Evolutionary conservation across 2,797 vertebrate genomes (phyloP), one percentile per base, ranked within the genome.

Genomic region (Tympanoctomys barrerae): DNA sequence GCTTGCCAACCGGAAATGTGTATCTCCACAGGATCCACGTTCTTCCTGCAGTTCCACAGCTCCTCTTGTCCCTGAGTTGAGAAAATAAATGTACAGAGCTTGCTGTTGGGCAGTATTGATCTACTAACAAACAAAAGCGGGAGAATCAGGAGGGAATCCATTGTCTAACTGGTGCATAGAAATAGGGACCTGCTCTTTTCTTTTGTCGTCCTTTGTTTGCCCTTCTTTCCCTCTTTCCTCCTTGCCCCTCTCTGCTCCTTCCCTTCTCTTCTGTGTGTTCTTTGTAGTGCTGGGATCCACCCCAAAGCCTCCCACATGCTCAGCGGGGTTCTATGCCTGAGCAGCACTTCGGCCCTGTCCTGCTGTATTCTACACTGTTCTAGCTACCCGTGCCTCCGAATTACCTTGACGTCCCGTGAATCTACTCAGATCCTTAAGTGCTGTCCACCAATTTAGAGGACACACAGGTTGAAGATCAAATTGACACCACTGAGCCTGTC

Each of bases 321-420:
- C 39, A 3, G 2, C 19, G 21, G 46, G 0, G 8, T 13, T 62
- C 13, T 28, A 54, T n/a, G 13, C 4, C 42, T 52, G 46, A 21
- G 16, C 8, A 14, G 24, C 4, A 2, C 3, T 21, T 16, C 5
- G 9, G 0, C 0, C 22, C 49, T 59, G 1, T 3, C 11, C 24
- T 78, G 22, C 5, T n/a, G 2, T 70, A 10, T 49, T 80, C 46
- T 90, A 0, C 14, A 28, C 18, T 77, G 42, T 24, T 18, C 54
- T 81, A 52, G 59, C 6, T 59, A 33, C 87, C 42, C 81, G n/a
- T n/a, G n/a, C n/a, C n/a, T n/a, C n/a, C n/a, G 42, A 82, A 14
- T 57, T 2, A 66, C 82, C 46, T 42, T 86, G 42, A 88, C 49
- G n/a, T 86, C 54, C 42, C 16, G 10, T 36, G 28, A 88, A 22